Conservation (phyloP, 1,140 invertebrate species). For the Nomia melanderi region DNA sequence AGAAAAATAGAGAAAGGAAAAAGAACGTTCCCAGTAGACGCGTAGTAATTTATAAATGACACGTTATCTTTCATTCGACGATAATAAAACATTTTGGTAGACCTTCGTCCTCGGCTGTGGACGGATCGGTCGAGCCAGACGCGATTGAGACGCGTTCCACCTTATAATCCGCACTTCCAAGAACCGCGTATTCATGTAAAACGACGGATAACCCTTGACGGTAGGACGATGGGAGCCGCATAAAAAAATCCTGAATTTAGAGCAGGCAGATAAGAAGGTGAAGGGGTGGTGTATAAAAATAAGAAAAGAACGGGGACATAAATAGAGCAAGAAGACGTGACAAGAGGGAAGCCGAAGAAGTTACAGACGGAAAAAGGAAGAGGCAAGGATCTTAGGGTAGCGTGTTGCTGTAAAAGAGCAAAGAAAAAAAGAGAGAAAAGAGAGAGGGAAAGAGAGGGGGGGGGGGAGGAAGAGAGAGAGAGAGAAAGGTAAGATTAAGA, state of each 20-base stretch:
- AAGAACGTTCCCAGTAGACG: too few relatives aligned
- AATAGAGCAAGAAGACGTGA: slow-evolving; percentile 22
- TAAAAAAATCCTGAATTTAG: slow-evolving; percentile 54
- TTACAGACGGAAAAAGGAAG: neutral
- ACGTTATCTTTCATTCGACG: neutral
- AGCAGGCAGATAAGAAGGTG: slow-evolving; percentile 51
- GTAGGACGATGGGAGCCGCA: slow-evolving; percentile 41
- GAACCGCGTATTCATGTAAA: slow-evolving; percentile 36
- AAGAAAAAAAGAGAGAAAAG: neutral
- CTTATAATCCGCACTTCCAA: slow-evolving; percentile 44
- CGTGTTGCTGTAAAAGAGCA: slow-evolving; percentile 6
- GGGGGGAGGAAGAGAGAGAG: too few relatives aligned
- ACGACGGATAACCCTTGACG: slow-evolving; percentile 38
- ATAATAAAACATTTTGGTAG: neutral
- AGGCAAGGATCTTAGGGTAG: slow-evolving; percentile 11
- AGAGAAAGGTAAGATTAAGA: neutral
- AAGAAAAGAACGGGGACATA: slow-evolving; percentile 25
- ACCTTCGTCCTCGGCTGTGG: neutral
- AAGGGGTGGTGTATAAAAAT: slow-evolving; percentile 33
- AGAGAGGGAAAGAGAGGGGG: too few relatives aligned
- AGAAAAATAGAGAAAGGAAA: too few relatives aligned
- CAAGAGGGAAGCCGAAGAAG: slow-evolving; percentile 24
- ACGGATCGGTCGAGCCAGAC: neutral
- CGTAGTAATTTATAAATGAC: neutral
- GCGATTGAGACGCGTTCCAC: slow-evolving; percentile 5